Evolutionary conservation across 37 sponge, comb jelly and placozoan species (phyloP).

Genomic region (Chondrilla cf. caribensis): DNA sequence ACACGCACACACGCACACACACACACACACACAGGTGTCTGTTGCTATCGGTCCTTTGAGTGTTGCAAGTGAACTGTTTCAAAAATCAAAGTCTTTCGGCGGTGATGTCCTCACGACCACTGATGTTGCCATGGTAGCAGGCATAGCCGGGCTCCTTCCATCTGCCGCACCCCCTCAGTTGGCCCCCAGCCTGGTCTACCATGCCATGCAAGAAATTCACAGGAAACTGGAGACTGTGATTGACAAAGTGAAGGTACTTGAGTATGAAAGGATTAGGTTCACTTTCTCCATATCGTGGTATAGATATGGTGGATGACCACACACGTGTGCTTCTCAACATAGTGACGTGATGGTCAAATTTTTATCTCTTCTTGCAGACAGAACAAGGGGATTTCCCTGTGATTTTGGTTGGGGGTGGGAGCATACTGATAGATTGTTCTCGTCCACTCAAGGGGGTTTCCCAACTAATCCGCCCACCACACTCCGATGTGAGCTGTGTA

Average conservation of each 20-base stretch:
- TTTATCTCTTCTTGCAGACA: conserved; percentile 42
- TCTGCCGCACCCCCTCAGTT: conserved; percentile 24
- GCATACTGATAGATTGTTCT: conserved; percentile 54
- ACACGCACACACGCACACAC: too few relatives aligned
- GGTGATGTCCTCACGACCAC: conserved; percentile 64
- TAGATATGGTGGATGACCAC: too few relatives aligned
- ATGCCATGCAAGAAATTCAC: conserved; percentile 48
- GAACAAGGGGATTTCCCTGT: conserved; percentile 61
- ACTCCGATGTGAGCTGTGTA: conserved; percentile 67
- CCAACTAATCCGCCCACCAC: conserved; percentile 35
- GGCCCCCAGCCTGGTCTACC: conserved; percentile 31
- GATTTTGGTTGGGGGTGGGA: conserved; percentile 81
- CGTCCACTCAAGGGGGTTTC: conserved; percentile 48
- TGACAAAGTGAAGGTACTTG: conserved; percentile 72
- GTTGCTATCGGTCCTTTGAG: conserved; percentile 66
- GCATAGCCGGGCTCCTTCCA: conserved; percentile 41
- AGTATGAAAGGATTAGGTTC: neutral
- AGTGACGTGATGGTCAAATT: too few relatives aligned
- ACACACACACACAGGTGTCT: neutral
- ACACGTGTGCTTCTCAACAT: too few relatives aligned
- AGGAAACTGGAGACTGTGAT: conserved; percentile 50
- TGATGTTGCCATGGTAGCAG: conserved; percentile 81
- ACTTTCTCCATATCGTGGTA: neutral
- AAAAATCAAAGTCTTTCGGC: conserved; percentile 69
- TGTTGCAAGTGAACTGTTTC: conserved; percentile 44